phyloP scores from a whole-genome alignment of 2,113 vertebrate species.

The Sapayoa aenigma region DNA sequence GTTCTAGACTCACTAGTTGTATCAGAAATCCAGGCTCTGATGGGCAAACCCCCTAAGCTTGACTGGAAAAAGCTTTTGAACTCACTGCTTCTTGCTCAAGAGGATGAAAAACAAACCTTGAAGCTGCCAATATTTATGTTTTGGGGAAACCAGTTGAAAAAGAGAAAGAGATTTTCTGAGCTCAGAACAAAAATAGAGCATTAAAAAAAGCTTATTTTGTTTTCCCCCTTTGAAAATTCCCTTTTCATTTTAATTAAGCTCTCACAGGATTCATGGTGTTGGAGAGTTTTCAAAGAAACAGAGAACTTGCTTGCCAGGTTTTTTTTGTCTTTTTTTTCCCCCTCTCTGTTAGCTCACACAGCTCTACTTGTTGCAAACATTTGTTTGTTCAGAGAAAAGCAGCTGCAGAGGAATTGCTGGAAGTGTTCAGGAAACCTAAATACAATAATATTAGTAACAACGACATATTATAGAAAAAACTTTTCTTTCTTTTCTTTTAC shows the following conservation, averaged over 20 bases:
- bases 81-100: slow-evolving; percentile 34
- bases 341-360: neutral
- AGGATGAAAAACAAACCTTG: slow-evolving; percentile 42
- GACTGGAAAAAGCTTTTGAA: slow-evolving; percentile 55
- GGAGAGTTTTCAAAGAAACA: slow-evolving; percentile 59
- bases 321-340: neutral
- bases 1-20: slow-evolving; percentile 29
- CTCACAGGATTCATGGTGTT: slow-evolving; percentile 36
- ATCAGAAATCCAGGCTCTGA: slow-evolving; percentile 31
- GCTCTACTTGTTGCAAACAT: slow-evolving; percentile 40
- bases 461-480: neutral
- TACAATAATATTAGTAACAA: slow-evolving; percentile 20
- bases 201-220: slow-evolving; percentile 52
- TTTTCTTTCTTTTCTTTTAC: too few relatives aligned
- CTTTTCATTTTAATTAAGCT: slow-evolving; percentile 60
- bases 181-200: slow-evolving; percentile 34
- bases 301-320: slow-evolving; percentile 3
- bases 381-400: slow-evolving; percentile 18
- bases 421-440: slow-evolving; percentile 20
- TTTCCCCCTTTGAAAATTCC: slow-evolving; percentile 43
- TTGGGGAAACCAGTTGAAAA: slow-evolving; percentile 3
- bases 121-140: slow-evolving; percentile 49
- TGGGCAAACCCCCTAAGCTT: slow-evolving; percentile 31
- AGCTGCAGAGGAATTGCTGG: neutral
- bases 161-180: slow-evolving; percentile 1